Percentiles rank a stretch among this genome's conserved stretches.
Conservation (phyloP, 2,113 vertebrate species). For the Bufo gargarizans region DNA sequence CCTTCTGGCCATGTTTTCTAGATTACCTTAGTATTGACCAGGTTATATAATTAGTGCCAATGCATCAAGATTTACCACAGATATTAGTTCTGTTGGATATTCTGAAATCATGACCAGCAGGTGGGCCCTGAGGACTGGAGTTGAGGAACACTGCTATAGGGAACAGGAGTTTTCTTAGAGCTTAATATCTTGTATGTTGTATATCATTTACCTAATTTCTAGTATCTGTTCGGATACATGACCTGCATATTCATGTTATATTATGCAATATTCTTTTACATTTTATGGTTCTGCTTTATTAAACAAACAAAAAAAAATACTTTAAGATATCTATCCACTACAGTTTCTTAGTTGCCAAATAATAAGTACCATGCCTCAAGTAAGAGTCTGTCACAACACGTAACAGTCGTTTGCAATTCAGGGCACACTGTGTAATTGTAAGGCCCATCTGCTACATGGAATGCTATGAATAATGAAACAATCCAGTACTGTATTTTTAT, state of each 20-base stretch:
- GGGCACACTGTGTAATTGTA: slow-evolving; percentile 10
- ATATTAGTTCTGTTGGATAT: too few species aligned
- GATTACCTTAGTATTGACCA: too few species aligned
- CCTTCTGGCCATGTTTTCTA: too few species aligned
- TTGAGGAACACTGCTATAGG: too few species aligned
- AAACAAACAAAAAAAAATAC: too few species aligned
- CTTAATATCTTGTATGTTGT: too few species aligned
- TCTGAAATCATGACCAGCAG: too few species aligned
- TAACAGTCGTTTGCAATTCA: slow-evolving; percentile 12
- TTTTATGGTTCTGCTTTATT: neutral
- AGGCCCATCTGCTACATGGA: slow-evolving; percentile 15
- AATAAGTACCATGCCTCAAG: neutral
- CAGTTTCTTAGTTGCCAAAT: neutral
- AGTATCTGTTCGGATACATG: neutral
- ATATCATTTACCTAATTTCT: too few species aligned
- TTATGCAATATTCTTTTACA: neutral
- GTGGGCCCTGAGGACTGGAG: too few species aligned
- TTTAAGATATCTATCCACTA: neutral
- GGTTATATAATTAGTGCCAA: too few species aligned
- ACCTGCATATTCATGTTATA: neutral
- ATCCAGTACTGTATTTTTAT: neutral
- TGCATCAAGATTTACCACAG: too few species aligned
- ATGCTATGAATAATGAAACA: slow-evolving; percentile 14
- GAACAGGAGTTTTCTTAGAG: too few species aligned
- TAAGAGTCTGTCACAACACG: neutral